Conservation (phyloP, 2,888 invertebrate species). For the Cartodere bifasciata region DNA sequence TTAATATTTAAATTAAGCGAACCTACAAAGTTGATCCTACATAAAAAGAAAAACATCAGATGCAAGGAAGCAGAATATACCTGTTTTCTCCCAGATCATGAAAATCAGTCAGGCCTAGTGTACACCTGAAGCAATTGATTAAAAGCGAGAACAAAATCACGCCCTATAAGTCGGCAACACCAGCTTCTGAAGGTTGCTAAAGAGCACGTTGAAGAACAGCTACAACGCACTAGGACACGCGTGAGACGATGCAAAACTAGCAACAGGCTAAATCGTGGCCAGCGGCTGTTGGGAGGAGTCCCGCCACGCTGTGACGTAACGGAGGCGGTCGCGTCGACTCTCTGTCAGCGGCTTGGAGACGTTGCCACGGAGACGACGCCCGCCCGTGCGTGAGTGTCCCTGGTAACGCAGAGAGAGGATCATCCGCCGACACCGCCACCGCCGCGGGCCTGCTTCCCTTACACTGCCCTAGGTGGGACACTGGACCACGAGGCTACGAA, state of each 20-base stretch:
- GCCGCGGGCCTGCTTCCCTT: slow-evolving; percentile 11
- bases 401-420: slow-evolving; percentile 27
- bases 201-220: slow-evolving; percentile 14
- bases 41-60: no score
- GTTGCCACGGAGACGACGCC: slow-evolving; percentile 30
- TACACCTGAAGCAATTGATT: no score
- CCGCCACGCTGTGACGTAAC: slow-evolving; percentile 29
- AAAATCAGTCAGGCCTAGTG: no score
- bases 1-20: no score
- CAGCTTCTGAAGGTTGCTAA: slow-evolving; percentile 8
- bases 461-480: slow-evolving; percentile 15
- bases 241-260: slow-evolving; percentile 33
- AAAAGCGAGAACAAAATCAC: no score
- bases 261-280: slow-evolving; percentile 35
- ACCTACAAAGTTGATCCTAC: no score
- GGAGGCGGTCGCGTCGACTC: slow-evolving; percentile 34
- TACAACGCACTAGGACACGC: slow-evolving; percentile 26
- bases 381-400: slow-evolving; percentile 31
- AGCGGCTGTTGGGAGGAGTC: slow-evolving; percentile 32
- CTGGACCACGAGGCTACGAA: slow-evolving; percentile 6
- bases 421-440: slow-evolving; percentile 8
- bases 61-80: no score
- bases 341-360: slow-evolving; percentile 25
- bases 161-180: neutral
- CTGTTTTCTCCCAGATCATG: no score